phyloP scores from a whole-genome alignment of 2,113 vertebrate genomes.

The Aplodontia rufa region DNA sequence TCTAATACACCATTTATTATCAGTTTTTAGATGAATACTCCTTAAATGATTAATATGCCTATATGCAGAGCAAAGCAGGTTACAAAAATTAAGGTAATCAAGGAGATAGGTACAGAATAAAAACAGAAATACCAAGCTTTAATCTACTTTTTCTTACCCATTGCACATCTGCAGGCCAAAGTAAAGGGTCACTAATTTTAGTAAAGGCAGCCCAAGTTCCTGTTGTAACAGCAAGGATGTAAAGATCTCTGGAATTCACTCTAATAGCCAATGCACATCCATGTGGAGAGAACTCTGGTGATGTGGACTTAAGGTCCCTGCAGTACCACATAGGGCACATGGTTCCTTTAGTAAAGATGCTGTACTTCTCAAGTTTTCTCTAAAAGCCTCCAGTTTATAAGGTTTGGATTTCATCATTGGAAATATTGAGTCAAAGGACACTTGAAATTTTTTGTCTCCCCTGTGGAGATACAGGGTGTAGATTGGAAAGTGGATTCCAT shows the following conservation, averaged over 20 bases:
- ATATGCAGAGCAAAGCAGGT: too few species aligned
- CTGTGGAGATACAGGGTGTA: not conserved
- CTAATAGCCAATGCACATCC: not conserved
- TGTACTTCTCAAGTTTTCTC: not conserved
- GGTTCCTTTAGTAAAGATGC: not conserved
- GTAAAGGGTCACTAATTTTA: too few species aligned
- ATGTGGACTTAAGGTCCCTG: not conserved
- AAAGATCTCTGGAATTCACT: not conserved
- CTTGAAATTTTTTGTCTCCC: not conserved
- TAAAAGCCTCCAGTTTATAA: not conserved
- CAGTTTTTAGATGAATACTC: too few species aligned
- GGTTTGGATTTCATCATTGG: not conserved
- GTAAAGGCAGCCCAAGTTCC: too few species aligned
- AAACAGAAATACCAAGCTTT: too few species aligned
- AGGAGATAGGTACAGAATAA: too few species aligned
- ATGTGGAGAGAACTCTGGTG: not conserved
- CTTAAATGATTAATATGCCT: too few species aligned
- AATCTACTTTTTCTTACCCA: too few species aligned
- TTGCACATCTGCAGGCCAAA: too few species aligned
- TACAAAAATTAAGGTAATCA: too few species aligned
- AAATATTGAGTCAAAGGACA: not conserved
- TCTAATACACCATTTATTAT: too few species aligned
- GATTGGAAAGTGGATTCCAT: not conserved
- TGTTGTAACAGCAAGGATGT: not conserved
- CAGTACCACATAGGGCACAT: accelerated